Conservation (phyloP, 2,888 invertebrate genomes). For the Melipona bicolor region DNA sequence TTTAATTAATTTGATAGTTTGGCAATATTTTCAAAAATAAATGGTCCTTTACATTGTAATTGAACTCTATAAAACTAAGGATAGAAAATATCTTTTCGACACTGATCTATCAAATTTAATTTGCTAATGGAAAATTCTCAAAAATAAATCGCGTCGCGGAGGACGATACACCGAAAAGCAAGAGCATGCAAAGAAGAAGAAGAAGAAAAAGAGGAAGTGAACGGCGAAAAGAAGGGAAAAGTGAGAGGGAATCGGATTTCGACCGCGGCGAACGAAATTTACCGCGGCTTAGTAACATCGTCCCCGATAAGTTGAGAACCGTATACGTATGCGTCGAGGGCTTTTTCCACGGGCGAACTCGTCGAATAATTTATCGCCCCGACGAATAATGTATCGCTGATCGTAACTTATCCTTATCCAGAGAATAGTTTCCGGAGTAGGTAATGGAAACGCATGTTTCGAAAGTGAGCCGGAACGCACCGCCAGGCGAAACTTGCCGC, state of each 20-base stretch:
- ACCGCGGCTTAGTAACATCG: slow-evolving; percentile 33
- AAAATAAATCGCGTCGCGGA: too few species aligned
- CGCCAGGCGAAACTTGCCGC: background rate
- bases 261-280: slow-evolving; percentile 35
- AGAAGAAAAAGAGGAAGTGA: background rate
- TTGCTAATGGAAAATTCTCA: too few species aligned
- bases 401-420: slow-evolving; percentile 31
- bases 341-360: slow-evolving; percentile 5
- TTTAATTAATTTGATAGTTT: too few species aligned
- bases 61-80: too few species aligned
- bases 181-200: too few species aligned
- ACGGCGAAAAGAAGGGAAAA: too few species aligned
- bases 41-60: too few species aligned
- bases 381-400: slow-evolving; percentile 31
- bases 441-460: slow-evolving; percentile 53
- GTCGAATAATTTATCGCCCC: slow-evolving; percentile 33
- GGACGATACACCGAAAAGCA: too few species aligned
- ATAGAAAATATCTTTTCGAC: too few species aligned
- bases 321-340: background rate
- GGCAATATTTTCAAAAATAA: too few species aligned
- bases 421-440: slow-evolving; percentile 13
- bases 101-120: too few species aligned
- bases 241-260: background rate
- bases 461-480: background rate
- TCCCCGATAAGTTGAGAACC: background rate